Evolutionary conservation across 2,888 invertebrate species (phyloP).

Genomic region (Hypolimnas misippus): DNA sequence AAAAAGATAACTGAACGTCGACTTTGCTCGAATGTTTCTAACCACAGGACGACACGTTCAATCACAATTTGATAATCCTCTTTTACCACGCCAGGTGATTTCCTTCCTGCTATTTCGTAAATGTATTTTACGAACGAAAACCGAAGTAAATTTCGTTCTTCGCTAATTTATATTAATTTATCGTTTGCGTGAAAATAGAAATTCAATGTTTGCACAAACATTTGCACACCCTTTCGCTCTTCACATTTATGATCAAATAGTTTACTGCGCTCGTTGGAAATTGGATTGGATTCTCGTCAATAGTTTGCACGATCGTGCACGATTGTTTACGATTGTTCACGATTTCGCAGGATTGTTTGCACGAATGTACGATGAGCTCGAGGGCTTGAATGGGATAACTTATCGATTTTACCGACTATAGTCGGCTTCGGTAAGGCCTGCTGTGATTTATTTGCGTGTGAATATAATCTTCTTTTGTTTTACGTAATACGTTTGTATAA

Average conservation of each 20-base stretch:
- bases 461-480: too few relatives aligned
- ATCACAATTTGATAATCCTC: too few relatives aligned
- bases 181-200: conserved; percentile 1
- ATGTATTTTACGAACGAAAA: not conserved
- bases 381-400: not conserved
- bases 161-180: not conserved
- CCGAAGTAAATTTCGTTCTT: not conserved
- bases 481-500: too few relatives aligned
- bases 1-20: too few relatives aligned
- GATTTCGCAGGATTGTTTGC: conserved; percentile 2
- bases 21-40: too few relatives aligned
- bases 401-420: not conserved
- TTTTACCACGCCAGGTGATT: too few relatives aligned
- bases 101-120: not conserved
- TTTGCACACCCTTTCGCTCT: conserved; percentile 4
- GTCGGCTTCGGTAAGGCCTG: not conserved
- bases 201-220: not conserved
- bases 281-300: conserved; percentile 7
- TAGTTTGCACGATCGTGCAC: conserved; percentile 8
- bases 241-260: conserved; percentile 10
- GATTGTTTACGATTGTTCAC: conserved; percentile 5
- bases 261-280: conserved; percentile 7
- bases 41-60: too few relatives aligned
- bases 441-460: not conserved
- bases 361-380: not conserved